Evolutionary conservation across 1,140 invertebrate genomes (phyloP).

Genomic region (Andrena cerasifolii): DNA sequence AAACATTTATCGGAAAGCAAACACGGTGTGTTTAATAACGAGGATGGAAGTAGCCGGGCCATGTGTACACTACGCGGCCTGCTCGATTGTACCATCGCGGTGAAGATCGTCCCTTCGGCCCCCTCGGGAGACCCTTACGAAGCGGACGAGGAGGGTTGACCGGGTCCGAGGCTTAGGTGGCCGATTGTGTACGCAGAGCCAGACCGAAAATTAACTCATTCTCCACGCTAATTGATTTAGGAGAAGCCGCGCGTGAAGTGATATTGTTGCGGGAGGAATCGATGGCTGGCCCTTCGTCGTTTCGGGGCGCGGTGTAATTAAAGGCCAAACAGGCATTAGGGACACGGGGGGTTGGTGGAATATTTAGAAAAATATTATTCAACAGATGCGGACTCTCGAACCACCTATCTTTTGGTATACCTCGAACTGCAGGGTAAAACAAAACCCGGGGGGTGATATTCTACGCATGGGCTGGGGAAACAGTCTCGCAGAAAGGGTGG

Average conservation of each 20-base stretch:
- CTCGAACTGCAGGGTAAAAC: background rate
- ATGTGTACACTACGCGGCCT: constrained; percentile 22
- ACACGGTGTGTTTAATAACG: constrained; percentile 59
- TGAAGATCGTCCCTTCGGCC: constrained; percentile 57
- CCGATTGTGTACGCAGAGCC: constrained; percentile 18
- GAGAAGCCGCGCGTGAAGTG: constrained; percentile 43
- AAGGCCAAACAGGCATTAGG: constrained; percentile 21
- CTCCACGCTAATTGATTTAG: constrained; percentile 61
- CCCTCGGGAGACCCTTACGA: constrained; percentile 48
- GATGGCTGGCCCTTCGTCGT: constrained; percentile 3
- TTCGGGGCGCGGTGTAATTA: constrained; percentile 6
- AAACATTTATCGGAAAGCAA: constrained; percentile 62
- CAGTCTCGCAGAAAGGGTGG: constrained; percentile 22
- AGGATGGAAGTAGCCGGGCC: constrained; percentile 38
- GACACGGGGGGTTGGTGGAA: constrained; percentile 21
- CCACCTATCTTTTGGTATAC: background rate
- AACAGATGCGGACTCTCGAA: background rate
- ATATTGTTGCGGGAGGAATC: constrained; percentile 49
- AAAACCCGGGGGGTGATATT: background rate
- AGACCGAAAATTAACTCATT: constrained; percentile 54
- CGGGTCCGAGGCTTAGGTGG: background rate
- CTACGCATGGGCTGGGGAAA: background rate
- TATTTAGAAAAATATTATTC: constrained; percentile 28
- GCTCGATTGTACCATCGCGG: constrained; percentile 26
- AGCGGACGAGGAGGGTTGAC: constrained; percentile 39